Percentiles rank a stretch among this genome's conserved stretches.
These are phyloP conservation scores for Natator depressus DNA, from an alignment of 2,113 vertebrate species.

Conservation along the genomic window DNA sequence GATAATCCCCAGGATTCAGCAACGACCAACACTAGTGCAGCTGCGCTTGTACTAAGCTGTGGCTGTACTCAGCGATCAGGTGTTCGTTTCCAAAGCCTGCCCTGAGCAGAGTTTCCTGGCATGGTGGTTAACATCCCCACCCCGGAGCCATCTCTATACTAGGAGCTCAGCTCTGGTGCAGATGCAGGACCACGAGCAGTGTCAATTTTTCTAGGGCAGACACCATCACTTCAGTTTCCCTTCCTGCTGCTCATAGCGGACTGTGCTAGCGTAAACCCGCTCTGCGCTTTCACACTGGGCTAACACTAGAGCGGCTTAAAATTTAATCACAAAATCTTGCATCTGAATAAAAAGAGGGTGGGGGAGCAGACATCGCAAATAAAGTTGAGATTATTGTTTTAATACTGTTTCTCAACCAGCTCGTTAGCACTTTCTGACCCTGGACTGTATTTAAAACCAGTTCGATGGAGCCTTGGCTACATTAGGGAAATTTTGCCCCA, in stretches of 20 bases:
- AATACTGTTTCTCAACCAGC: neutral
- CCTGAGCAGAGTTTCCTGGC: neutral
- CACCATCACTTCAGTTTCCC: neutral
- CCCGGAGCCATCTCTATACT: rapidly evolving
- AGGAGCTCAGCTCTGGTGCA: neutral
- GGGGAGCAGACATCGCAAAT: too few species aligned
- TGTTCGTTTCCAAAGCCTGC: neutral
- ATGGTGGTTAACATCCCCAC: neutral
- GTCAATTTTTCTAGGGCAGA: neutral
- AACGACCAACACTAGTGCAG: too few species aligned
- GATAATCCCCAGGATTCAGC: too few species aligned
- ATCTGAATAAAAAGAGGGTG: neutral
- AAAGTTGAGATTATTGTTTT: neutral
- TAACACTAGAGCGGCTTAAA: neutral
- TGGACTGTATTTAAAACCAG: neutral
- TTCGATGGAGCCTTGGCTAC: neutral
- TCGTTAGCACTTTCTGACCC: neutral
- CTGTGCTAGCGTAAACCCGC: neutral
- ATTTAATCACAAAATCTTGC: neutral
- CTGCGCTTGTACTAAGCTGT: too few species aligned
- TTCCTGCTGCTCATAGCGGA: neutral
- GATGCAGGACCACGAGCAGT: neutral
- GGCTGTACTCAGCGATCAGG: neutral
- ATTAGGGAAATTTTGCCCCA: neutral
- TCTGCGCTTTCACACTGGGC: neutral